Conservation (phyloP, 2,888 invertebrate species). For the Strigamia maritima region DNA sequence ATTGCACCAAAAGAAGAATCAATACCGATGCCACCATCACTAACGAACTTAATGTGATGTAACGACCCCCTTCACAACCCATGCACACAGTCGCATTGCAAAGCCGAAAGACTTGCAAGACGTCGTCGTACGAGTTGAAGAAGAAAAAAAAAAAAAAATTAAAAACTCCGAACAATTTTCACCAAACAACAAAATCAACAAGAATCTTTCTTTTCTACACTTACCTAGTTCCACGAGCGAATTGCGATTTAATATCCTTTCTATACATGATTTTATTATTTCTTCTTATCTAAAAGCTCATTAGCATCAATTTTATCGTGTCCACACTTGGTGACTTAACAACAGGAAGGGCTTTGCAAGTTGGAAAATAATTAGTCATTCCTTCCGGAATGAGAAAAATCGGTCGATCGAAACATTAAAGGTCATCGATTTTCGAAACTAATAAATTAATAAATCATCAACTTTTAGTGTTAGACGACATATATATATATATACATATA, state of each 20-base stretch:
- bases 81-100: slow-evolving; percentile 24
- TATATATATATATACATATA: too few species aligned
- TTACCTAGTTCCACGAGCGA: too few species aligned
- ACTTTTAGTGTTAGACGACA: too few species aligned
- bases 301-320: neutral
- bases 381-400: neutral
- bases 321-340: neutral
- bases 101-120: neutral
- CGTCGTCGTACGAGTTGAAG: neutral
- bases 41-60: slow-evolving; percentile 28
- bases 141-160: neutral
- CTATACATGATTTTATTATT: neutral
- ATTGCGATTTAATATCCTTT: neutral
- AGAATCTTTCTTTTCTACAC: neutral
- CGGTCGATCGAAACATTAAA: neutral
- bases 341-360: slow-evolving; percentile 1
- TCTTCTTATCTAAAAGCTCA: neutral
- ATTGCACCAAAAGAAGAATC: slow-evolving; percentile 27
- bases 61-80: slow-evolving; percentile 22
- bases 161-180: neutral
- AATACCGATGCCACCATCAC: slow-evolving; percentile 23
- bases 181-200: slow-evolving; percentile 6
- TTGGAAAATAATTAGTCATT: neutral
- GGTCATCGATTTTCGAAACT: neutral
- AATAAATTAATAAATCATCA: neutral